phyloP scores from a whole-genome alignment of 23 tunicate genomes.

The Halocynthia roretzi region DNA sequence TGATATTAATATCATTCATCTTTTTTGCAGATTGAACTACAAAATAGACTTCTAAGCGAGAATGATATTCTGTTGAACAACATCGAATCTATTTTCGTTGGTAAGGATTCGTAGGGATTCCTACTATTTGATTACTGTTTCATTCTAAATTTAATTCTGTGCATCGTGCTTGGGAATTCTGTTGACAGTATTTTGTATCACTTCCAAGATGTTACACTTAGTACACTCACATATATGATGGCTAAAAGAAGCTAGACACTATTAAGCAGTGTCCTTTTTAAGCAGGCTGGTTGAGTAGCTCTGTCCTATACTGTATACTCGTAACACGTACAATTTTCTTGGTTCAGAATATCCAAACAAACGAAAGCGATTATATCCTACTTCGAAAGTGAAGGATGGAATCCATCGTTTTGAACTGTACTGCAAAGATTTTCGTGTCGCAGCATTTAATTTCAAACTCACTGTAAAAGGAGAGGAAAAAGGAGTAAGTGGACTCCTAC shows the following conservation, averaged over 20 bases:
- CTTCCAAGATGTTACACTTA: no score
- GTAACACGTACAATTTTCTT: neutral
- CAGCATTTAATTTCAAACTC: slow-evolving; percentile 70
- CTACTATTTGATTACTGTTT: neutral
- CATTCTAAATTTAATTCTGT: neutral
- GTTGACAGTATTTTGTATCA: no score
- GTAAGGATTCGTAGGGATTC: slow-evolving; percentile 18
- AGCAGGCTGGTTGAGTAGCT: neutral
- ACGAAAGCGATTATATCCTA: slow-evolving; percentile 45
- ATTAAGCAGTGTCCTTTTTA: neutral
- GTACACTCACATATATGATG: no score
- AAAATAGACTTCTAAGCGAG: slow-evolving; percentile 30
- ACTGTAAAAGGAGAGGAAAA: slow-evolving; percentile 56
- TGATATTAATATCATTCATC: neutral
- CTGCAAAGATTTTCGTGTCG: slow-evolving; percentile 79
- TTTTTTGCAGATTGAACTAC: slow-evolving; percentile 29
- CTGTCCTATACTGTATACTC: no score
- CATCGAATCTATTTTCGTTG: slow-evolving; percentile 44
- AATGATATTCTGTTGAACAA: slow-evolving; percentile 54
- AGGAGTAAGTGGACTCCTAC: slow-evolving; percentile 21
- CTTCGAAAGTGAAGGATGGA: slow-evolving; percentile 61
- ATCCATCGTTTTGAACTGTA: slow-evolving; percentile 53
- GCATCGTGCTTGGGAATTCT: no score
- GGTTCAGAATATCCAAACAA: slow-evolving; percentile 65
- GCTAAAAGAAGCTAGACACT: no score